Evolutionary conservation across 2,113 vertebrate genomes (phyloP).

Genomic region (Perccottus glenii): DNA sequence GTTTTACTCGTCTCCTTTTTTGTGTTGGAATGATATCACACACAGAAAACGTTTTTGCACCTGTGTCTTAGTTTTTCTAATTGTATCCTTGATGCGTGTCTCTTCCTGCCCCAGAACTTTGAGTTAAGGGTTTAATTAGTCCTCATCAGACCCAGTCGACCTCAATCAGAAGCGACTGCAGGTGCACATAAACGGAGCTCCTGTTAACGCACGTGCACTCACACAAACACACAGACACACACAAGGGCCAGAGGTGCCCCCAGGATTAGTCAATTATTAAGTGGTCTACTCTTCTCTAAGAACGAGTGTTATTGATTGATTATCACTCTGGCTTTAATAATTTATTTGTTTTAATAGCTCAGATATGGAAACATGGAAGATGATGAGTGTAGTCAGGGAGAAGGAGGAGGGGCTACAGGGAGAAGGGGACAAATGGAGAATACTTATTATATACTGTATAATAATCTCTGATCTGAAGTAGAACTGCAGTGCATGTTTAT

Average conservation of each 20-base stretch:
- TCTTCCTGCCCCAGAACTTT: conserved; percentile 41
- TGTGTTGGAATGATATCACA: not conserved
- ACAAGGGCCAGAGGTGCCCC: conserved; percentile 73
- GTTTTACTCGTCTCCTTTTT: no score
- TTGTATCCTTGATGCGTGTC: conserved; percentile 34
- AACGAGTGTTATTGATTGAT: conserved; percentile 89
- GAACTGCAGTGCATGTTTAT: no score
- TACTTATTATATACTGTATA: not conserved
- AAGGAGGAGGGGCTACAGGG: conserved; percentile 25
- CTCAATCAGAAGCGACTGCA: conserved; percentile 49
- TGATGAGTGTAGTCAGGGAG: conserved; percentile 53
- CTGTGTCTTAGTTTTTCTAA: conserved; percentile 54
- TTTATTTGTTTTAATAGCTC: conserved; percentile 86
- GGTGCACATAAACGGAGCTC: conserved; percentile 38
- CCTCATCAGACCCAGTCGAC: conserved; percentile 58
- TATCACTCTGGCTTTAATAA: conserved; percentile 91
- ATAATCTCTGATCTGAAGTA: no score
- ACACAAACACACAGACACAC: conserved; percentile 12
- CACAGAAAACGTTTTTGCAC: conserved; percentile 35
- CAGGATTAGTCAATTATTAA: conserved; percentile 95
- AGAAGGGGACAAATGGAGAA: conserved; percentile 15
- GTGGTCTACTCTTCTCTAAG: conserved; percentile 86
- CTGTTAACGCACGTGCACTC: not conserved
- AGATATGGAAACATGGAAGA: conserved; percentile 65
- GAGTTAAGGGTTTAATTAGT: conserved; percentile 64